Evolutionary conservation across 2,113 vertebrate genomes (phyloP).

Genomic region (Calyptomena viridis): DNA sequence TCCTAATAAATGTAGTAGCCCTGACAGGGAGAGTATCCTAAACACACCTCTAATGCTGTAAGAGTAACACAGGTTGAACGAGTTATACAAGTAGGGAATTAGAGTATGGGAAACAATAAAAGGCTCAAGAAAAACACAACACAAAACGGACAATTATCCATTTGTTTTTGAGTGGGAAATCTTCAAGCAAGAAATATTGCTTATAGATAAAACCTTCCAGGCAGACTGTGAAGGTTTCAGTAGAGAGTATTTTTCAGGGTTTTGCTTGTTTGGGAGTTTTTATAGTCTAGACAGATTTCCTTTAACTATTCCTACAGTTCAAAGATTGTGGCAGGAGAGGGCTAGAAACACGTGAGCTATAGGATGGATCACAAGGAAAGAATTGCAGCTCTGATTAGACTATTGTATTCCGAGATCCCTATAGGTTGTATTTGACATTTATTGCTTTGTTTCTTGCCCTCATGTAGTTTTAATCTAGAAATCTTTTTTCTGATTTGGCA

Average conservation of each 20-base stretch:
- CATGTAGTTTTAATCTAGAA: not conserved
- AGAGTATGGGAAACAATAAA: not conserved
- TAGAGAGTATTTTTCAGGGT: not conserved
- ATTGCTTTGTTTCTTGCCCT: not conserved
- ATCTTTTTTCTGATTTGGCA: not conserved
- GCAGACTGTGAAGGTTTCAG: not conserved
- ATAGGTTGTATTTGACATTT: not conserved
- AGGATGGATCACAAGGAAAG: not conserved
- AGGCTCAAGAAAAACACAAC: not conserved
- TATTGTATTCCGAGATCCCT: not conserved
- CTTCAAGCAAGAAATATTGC: not conserved
- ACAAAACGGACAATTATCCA: not conserved
- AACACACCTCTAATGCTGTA: not conserved
- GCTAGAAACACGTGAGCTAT: fast-evolving
- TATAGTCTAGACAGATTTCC: not conserved
- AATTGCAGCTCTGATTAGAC: not conserved
- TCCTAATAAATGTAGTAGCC: not conserved
- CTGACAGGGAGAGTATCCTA: fast-evolving
- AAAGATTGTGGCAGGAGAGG: not conserved
- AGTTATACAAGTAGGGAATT: not conserved
- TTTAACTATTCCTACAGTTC: not conserved
- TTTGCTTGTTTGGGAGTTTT: not conserved
- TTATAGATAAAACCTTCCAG: not conserved
- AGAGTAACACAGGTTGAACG: not conserved
- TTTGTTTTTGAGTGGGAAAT: not conserved